Evolutionary conservation across 2,888 invertebrate genomes (phyloP), one percentile per base, ranked within the genome.

Genomic region (Drosophila tanythrix): DNA sequence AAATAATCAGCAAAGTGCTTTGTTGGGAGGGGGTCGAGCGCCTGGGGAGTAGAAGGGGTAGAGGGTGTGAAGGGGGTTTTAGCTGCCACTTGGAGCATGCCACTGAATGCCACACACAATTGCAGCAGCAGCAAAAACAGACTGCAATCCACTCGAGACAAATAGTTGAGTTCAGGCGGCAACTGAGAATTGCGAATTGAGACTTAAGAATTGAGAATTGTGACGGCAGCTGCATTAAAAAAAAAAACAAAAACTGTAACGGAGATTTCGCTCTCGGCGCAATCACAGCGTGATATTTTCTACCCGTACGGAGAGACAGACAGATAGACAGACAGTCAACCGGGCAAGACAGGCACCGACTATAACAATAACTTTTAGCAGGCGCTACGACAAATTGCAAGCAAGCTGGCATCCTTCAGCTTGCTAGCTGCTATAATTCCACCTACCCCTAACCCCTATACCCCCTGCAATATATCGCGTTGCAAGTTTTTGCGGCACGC

Each of bases 1-100:
- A 82, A 76, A 88, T 88, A 88, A 87, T 85, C 89, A 87, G 79
- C 71, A 88, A 86, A 86, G 86, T 86, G 85, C 88, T 83, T 69
- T 75, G 81, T 61, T 6, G 61, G 70, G 38, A 31, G 18, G 51
- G 36, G 55, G 50, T 51, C 50, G 58, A 27, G 52, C 51, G 68
- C 7, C 13, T n/a, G n/a, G 15, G n/a, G 29, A 38, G 27, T 2
- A 5, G 31, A 29, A 7, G 21, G 31, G 21, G 7, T 8, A 8
- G 3, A 7, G 3, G 31, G 31, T n/a, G n/a, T 31, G 57, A 11
- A 29, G 43, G 52, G 59, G 40, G 43, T 50, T 59, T 69, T 25
- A 58, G 70, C 66, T 61, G 68, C 74, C 65, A 69, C 77, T 79
- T 67, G 59, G 62, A 72, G 74, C 70, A 60, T 65, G 56, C 71